phyloP scores from a whole-genome alignment of 2,888 invertebrate genomes.

The Xestobium rufovillosum region DNA sequence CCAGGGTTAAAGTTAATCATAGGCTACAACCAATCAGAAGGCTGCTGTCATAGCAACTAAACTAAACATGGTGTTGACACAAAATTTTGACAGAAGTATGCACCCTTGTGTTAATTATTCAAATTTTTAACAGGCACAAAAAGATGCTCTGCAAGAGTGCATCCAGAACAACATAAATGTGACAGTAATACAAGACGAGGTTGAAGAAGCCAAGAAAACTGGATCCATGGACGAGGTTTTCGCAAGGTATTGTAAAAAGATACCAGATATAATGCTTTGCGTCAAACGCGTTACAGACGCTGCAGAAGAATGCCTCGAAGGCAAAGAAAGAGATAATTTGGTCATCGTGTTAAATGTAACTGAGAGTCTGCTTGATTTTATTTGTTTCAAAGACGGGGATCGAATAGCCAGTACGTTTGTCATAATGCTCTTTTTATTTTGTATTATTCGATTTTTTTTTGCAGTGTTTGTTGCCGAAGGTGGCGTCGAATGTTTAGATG shows the following conservation, averaged over 20 bases:
- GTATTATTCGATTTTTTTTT: constrained; percentile 28
- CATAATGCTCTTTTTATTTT: neutral
- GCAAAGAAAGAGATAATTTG: constrained; percentile 41
- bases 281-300: constrained; percentile 40
- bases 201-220: constrained; percentile 46
- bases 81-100: no score
- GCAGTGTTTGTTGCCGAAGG: constrained; percentile 50
- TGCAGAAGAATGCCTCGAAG: constrained; percentile 44
- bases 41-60: no score
- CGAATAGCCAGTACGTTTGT: constrained; percentile 48
- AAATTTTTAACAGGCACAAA: constrained; percentile 29
- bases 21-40: no score
- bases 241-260: constrained; percentile 47
- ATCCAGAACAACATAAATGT: constrained; percentile 39
- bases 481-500: constrained; percentile 46
- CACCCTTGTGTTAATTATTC: neutral
- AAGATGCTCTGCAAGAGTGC: constrained; percentile 35
- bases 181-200: constrained; percentile 41
- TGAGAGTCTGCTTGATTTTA: constrained; percentile 44
- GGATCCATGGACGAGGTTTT: constrained; percentile 51
- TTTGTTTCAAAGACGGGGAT: constrained; percentile 51
- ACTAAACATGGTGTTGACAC: no score
- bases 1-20: neutral
- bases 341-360: constrained; percentile 43
- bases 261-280: constrained; percentile 41